These are phyloP conservation scores for Pandemis cinnamomeana DNA, from an alignment of 2,888 invertebrate genomes.

Conservation along the genomic window DNA sequence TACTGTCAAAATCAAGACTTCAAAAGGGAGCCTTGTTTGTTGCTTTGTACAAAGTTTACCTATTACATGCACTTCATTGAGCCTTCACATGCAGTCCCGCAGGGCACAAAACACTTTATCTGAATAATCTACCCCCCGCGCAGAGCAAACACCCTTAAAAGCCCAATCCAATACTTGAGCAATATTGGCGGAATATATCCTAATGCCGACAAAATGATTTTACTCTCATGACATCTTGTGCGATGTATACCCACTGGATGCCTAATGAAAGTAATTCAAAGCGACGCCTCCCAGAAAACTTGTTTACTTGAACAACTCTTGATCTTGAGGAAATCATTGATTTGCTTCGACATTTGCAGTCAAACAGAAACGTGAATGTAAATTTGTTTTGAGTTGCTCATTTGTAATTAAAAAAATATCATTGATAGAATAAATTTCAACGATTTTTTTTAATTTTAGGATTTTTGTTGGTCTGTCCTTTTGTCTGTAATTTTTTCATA, in stretches of 20 bases:
- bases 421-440: too few relatives aligned
- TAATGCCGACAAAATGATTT: constrained; percentile 25
- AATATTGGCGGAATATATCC: constrained; percentile 16
- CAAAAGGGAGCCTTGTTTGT: neutral
- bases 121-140: constrained; percentile 42
- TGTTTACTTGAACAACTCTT: neutral
- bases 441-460: too few relatives aligned
- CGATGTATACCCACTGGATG: neutral
- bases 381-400: neutral
- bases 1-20: too few relatives aligned
- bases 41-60: neutral
- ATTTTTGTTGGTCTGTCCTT: too few relatives aligned
- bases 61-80: constrained; percentile 25
- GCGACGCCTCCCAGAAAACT: constrained; percentile 7
- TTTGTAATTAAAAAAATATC: too few relatives aligned
- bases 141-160: constrained; percentile 24
- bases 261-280: constrained; percentile 14
- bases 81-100: constrained; percentile 36
- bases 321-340: constrained; percentile 7
- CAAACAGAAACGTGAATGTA: constrained; percentile 8
- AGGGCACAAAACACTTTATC: constrained; percentile 32
- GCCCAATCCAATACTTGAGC: constrained; percentile 21
- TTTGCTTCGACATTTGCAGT: constrained; percentile 6
- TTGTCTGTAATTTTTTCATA: too few relatives aligned
- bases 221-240: constrained; percentile 3